Base-by-base conservation (phyloP, 2,888 invertebrate genomes). In the Mythimna impura region DNA sequence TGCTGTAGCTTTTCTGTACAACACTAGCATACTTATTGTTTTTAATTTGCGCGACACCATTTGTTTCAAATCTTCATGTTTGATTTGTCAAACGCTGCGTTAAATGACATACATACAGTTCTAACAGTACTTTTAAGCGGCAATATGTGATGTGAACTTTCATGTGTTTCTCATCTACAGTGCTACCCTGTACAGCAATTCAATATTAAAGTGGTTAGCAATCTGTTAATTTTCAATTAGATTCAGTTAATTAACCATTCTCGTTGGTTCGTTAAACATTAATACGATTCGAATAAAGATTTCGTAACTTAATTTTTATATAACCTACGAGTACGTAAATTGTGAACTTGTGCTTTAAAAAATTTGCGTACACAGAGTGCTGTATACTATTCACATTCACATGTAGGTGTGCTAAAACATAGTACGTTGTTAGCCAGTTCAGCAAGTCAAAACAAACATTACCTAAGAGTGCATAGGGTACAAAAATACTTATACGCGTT, bases 401-500 rank as follows among this genome's bases (percentile, higher is more conserved):
- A 76, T 63, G 34, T 65, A 70, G 43, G 63, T 52, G 43, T 61
- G 73, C 57, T 67, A 64, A 63, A 81, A 70, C 62, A 62, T 61
- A 72, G 57, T 76, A 60, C 60, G 71, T 63, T 81, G 67, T 74
- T 71, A 75, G 61, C 55, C 34, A 62, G 50, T 71, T 71, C 67
- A 47, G 43, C 63, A 71, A 72, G 34, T 67, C 74, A 58, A 55
- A 75, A 73, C 62, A 80, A 78, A 82, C 52, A 76, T 77, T 80
- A 83, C 72, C 64, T 69, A 76, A 83, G 64, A 79, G 65, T 66
- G 75, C 60, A 72, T 63, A 65, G 60, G 40, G 57, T 73, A 55
- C 76, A 84, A 80, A 85, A 84, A 78, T 76, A 86, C 73, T 83
- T 82, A 61, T 84, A 88, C 86, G 84, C 83, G 80, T 87, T 85